Evolutionary conservation across 1,140 invertebrate species (phyloP).

Genomic region (Nautilus pompilius): DNA sequence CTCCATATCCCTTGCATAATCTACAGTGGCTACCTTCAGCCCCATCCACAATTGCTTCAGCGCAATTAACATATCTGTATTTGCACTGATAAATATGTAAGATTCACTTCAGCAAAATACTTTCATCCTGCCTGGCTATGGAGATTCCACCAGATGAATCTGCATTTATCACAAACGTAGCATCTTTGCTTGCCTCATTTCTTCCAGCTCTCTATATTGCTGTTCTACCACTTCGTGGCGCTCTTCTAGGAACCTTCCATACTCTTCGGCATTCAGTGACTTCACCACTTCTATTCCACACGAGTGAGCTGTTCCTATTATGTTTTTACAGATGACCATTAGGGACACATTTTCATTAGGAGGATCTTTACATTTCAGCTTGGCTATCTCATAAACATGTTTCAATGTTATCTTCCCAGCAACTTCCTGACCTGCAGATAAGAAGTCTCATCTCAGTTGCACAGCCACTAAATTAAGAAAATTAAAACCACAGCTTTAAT

Average conservation of each 20-base stretch:
- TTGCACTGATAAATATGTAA: too few species aligned
- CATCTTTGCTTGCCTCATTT: conserved; percentile 88
- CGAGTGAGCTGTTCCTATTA: conserved; percentile 73
- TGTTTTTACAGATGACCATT: conserved; percentile 74
- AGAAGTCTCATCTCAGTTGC: too few species aligned
- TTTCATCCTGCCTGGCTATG: too few species aligned
- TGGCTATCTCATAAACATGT: conserved; percentile 98
- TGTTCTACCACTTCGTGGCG: conserved; percentile 69
- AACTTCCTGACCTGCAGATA: conserved; percentile 67
- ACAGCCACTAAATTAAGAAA: too few species aligned
- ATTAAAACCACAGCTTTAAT: background rate
- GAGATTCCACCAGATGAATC: too few species aligned
- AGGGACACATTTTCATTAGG: conserved; percentile 66
- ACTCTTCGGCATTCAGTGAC: conserved; percentile 77
- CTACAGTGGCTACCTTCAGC: too few species aligned
- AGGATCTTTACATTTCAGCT: conserved; percentile 87
- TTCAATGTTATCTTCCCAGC: conserved; percentile 90
- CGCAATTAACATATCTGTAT: too few species aligned
- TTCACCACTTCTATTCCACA: conserved; percentile 84
- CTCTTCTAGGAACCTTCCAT: conserved; percentile 78
- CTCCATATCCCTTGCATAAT: too few species aligned
- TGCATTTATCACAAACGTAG: conserved; percentile 63
- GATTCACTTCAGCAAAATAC: too few species aligned
- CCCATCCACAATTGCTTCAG: too few species aligned
- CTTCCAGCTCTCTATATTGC: conserved; percentile 76